A percentile compares a stretch with the other conserved stretches of the same genome.
These are phyloP conservation scores for Melanotaenia boesemani DNA, from an alignment of 2,797 vertebrate genomes.

Conservation along the genomic window DNA sequence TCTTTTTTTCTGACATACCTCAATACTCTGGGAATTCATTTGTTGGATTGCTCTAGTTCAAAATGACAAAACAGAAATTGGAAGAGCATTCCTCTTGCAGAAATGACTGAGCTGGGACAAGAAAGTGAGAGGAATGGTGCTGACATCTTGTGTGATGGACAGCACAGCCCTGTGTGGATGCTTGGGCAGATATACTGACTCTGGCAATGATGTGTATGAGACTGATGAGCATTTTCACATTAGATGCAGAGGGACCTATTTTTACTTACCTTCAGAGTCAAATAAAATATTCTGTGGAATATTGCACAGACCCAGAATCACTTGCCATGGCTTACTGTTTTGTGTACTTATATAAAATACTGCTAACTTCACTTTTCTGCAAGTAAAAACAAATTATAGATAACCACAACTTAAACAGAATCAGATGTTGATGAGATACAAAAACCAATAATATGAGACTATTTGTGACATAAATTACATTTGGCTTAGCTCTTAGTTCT, in stretches of 20 bases:
- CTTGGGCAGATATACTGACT: slow-evolving; percentile 47
- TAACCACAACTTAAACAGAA: not conserved
- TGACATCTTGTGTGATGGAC: slow-evolving; percentile 49
- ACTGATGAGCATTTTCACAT: slow-evolving; percentile 46
- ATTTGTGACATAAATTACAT: not conserved
- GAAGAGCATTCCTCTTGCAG: slow-evolving; percentile 60
- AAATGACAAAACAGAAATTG: slow-evolving; percentile 75
- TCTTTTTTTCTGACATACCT: slow-evolving; percentile 59
- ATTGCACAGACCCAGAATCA: slow-evolving; percentile 29
- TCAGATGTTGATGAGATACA: not conserved
- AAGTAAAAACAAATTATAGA: not conserved
- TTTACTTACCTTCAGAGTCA: slow-evolving; percentile 12
- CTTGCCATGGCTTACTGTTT: not conserved
- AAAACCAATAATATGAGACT: not conserved
- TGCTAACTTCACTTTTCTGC: not conserved
- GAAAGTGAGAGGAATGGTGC: slow-evolving; percentile 43
- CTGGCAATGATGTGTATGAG: slow-evolving; percentile 21
- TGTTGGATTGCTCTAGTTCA: slow-evolving; percentile 70
- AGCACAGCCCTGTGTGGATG: slow-evolving; percentile 22
- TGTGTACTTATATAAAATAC: slow-evolving; percentile 7
- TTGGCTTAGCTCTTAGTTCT: not conserved
- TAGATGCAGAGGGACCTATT: slow-evolving; percentile 12
- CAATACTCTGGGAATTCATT: slow-evolving; percentile 64
- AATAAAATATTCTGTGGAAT: slow-evolving; percentile 30
- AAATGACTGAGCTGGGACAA: slow-evolving; percentile 51